Percentiles rank a stretch among this genome's conserved stretches.
Evolutionary conservation across 1,140 invertebrate genomes (phyloP).

Genomic region (Musca vetustissima): DNA sequence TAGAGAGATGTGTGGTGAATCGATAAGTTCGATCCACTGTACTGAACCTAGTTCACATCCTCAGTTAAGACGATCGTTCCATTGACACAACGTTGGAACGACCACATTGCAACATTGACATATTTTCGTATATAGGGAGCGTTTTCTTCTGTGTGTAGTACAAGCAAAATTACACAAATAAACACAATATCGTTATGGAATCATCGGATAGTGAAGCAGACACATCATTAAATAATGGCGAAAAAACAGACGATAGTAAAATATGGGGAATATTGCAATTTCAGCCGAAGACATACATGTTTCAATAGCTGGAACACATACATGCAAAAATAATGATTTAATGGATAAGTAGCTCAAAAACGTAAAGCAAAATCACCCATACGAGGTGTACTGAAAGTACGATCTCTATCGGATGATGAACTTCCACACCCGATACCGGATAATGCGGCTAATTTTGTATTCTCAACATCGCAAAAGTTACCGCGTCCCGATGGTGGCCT

Average conservation of each 20-base stretch:
- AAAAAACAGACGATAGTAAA: slow-evolving; percentile 48
- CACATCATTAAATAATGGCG: slow-evolving; percentile 43
- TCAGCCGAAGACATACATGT: slow-evolving; percentile 56
- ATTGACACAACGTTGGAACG: no score
- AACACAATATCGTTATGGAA: slow-evolving; percentile 42
- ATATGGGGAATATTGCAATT: slow-evolving; percentile 58
- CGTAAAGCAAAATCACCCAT: slow-evolving; percentile 59
- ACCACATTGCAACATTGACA: no score
- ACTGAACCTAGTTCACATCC: no score
- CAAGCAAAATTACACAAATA: no score
- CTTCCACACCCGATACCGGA: slow-evolving; percentile 41
- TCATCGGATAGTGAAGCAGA: slow-evolving; percentile 52
- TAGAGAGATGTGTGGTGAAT: no score
- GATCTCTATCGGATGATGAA: slow-evolving; percentile 52
- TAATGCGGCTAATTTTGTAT: slow-evolving; percentile 63
- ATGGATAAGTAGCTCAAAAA: slow-evolving; percentile 50
- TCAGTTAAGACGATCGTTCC: no score
- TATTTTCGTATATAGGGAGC: no score
- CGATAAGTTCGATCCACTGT: no score
- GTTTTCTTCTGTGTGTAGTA: no score
- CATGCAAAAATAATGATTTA: slow-evolving; percentile 24
- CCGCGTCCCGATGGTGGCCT: slow-evolving; percentile 52
- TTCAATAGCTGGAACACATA: slow-evolving; percentile 34
- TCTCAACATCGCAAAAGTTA: slow-evolving; percentile 68
- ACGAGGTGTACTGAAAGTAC: slow-evolving; percentile 61